phyloP scores from a whole-genome alignment of 2,888 invertebrate genomes.

The Dryocosmus kuriphilus region DNA sequence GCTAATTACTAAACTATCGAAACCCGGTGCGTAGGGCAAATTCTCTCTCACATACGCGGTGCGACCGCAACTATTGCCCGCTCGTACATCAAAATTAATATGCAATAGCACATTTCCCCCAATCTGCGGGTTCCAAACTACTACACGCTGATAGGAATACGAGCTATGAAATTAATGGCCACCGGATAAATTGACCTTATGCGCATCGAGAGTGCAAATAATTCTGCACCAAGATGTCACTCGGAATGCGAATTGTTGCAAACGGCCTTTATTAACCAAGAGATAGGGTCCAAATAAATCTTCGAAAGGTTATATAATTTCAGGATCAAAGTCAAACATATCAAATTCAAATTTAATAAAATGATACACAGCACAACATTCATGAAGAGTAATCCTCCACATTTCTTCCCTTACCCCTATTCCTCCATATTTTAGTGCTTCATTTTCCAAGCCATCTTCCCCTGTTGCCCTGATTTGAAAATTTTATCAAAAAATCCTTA shows the following conservation, averaged over 20 bases:
- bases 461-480: no score
- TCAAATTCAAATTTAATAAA: not conserved
- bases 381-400: no score
- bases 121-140: slow-evolving; percentile 48
- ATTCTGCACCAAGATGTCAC: slow-evolving; percentile 30
- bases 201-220: slow-evolving; percentile 21
- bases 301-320: not conserved
- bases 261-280: not conserved
- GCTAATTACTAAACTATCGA: slow-evolving; percentile 53
- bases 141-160: slow-evolving; percentile 42
- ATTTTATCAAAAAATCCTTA: no score
- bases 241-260: not conserved
- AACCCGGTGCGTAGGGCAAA: not conserved
- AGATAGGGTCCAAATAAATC: slow-evolving; percentile 12
- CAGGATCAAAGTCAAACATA: not conserved
- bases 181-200: slow-evolving; percentile 33
- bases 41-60: not conserved
- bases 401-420: no score
- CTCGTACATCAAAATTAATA: slow-evolving; percentile 61
- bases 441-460: no score
- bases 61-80: slow-evolving; percentile 47
- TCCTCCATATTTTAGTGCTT: no score
- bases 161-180: slow-evolving; percentile 20
- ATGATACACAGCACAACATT: not conserved
- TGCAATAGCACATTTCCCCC: slow-evolving; percentile 53